Base-by-base conservation (phyloP, 2,113 vertebrate species). In the Pterocles gutturalis region DNA sequence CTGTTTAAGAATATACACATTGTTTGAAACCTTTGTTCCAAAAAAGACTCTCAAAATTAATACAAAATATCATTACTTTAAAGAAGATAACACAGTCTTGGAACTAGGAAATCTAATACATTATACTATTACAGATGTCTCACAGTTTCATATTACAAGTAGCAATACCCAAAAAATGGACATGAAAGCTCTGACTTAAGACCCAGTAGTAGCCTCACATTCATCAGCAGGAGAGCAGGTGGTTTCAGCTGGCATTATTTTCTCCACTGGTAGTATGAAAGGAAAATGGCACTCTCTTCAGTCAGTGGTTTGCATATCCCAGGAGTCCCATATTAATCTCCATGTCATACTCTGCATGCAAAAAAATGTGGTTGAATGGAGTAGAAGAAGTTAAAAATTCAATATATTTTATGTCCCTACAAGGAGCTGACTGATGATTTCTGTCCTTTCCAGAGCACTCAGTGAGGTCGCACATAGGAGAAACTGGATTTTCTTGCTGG, bases 361-460 rank as follows among this genome's bases (percentile, higher is more conserved):
- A 77, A 79, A 43, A 95, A 86, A 78, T 11, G 9, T 55, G 48
- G 14, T 73, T 90, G 12, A 21, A 5, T 48, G 22, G 60, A 67
- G 48, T 54, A 33, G 41, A 90, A 90, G 43, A 87, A 93, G 75
- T 93, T 90, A 80, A 90, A 76, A 94, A 92, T 62, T 92, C 60
- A 48, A 13, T 73, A 73, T 70, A 90, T 86, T 86, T 94, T 89
- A 81, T 92, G 46, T 43, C 33, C 55, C 57, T 90, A 45, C 34
- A 81, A 88, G 28, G 67, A 78, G 11, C 43, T 87, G 83, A 75
- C 48, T 70, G 54, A 92, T 55, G 21, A 81, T 55, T 92, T 73
- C 60, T 91, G 51, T 82, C 64, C 58, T 92, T 90, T 78, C n/a
- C 36, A 86, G 83, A 75, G 43, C 43, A 64, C 5, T 67, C 88